Percentiles rank a stretch among this genome's conserved stretches.
Evolutionary conservation across 92 coral and sea anemone genomes (phyloP).

Genomic region (Phenganax stokvisi): DNA sequence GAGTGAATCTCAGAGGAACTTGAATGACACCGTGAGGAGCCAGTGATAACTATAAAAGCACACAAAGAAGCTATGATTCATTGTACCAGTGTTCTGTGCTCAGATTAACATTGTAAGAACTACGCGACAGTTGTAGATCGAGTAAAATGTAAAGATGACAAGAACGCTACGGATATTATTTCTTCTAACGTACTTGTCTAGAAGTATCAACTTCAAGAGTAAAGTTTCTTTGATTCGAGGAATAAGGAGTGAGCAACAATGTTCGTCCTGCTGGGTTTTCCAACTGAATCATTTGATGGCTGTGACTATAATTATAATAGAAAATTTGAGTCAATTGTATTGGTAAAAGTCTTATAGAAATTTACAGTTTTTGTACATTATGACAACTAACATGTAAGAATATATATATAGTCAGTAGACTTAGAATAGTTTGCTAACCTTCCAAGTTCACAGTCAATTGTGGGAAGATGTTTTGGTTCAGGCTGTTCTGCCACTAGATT

Average conservation of each 20-base stretch:
- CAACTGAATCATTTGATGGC: constrained; percentile 85
- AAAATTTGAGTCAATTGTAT: too few relatives aligned
- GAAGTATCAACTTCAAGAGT: constrained; percentile 64
- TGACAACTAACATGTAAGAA: too few relatives aligned
- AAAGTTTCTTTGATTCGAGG: constrained; percentile 70
- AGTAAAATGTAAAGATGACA: too few relatives aligned
- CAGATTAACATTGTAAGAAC: too few relatives aligned
- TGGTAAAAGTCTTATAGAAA: too few relatives aligned
- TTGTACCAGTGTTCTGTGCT: too few relatives aligned
- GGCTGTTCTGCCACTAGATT: constrained; percentile 75
- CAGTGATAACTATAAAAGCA: constrained; percentile 52
- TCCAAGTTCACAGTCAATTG: constrained; percentile 84
- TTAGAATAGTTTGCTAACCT: constrained; percentile 47
- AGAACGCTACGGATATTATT: not conserved
- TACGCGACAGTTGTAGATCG: too few relatives aligned
- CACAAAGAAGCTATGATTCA: not conserved
- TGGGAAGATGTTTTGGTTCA: constrained; percentile 69
- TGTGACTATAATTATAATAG: constrained; percentile 50
- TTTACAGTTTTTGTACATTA: too few relatives aligned
- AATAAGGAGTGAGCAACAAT: constrained; percentile 64
- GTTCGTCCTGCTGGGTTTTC: constrained; percentile 83
- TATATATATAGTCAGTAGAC: not conserved
- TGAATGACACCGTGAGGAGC: constrained; percentile 62
- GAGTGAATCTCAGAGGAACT: constrained; percentile 89
- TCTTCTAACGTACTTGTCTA: constrained; percentile 49